Percentiles rank a stretch among this genome's conserved stretches.
phyloP scores from a whole-genome alignment of 2,888 invertebrate species.

The Mesorhabditis belari region DNA sequence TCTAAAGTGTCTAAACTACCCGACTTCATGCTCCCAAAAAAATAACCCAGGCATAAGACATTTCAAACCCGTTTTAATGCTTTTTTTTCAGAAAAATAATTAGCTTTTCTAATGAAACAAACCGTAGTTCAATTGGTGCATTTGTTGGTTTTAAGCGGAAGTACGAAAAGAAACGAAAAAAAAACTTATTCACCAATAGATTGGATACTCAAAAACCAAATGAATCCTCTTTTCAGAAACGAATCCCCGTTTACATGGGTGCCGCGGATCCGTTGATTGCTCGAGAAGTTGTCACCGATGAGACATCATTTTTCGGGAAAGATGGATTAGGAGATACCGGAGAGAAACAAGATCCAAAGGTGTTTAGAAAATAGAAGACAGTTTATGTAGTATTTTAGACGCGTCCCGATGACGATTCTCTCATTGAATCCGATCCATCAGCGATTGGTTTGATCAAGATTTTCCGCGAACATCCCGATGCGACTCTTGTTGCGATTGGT shows the following conservation, averaged over 20 bases:
- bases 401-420: constrained; percentile 14
- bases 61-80: too few species aligned
- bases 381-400: neutral
- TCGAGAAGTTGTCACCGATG: constrained; percentile 21
- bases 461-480: constrained; percentile 11
- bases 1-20: too few species aligned
- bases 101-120: too few species aligned
- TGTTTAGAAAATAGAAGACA: constrained; percentile 3
- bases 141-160: too few species aligned
- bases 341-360: constrained; percentile 28
- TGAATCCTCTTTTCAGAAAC: constrained; percentile 6
- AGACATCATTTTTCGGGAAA: constrained; percentile 33
- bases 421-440: constrained; percentile 28
- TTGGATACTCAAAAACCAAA: too few species aligned
- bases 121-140: too few species aligned
- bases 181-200: too few species aligned
- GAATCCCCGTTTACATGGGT: constrained; percentile 49
- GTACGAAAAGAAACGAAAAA: too few species aligned
- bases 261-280: constrained; percentile 36
- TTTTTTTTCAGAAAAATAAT: too few species aligned
- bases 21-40: too few species aligned
- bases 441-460: constrained; percentile 36
- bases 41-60: too few species aligned
- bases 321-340: constrained; percentile 39
- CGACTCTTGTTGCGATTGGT: constrained; percentile 3